A percentile compares a stretch with the other conserved stretches of the same genome.
Evolutionary conservation across 2,888 invertebrate species (phyloP).

Genomic region (Drosophila aldrichi): DNA sequence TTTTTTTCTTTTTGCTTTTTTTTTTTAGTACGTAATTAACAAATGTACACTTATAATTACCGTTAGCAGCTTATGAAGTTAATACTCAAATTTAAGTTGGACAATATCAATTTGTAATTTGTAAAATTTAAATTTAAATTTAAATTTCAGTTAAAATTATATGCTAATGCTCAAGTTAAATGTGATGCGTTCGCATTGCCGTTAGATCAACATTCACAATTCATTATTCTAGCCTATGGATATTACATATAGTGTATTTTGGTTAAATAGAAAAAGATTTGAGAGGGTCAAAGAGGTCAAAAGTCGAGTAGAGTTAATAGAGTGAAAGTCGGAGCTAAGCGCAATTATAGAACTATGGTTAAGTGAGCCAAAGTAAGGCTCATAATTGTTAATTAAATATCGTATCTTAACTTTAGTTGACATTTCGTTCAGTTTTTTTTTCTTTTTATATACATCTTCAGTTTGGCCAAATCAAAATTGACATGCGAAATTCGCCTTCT

Average conservation of each 20-base stretch:
- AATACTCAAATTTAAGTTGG: constrained; percentile 41
- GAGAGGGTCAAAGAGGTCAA: constrained; percentile 31
- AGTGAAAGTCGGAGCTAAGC: constrained; percentile 21
- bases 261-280: constrained; percentile 43
- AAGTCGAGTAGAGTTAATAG: constrained; percentile 33
- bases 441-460: constrained; percentile 38
- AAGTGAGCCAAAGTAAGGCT: constrained; percentile 5
- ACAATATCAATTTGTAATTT: constrained; percentile 35
- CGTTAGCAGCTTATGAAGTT: constrained; percentile 60
- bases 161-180: constrained; percentile 35
- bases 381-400: constrained; percentile 20
- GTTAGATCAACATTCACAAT: constrained; percentile 49
- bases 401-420: constrained; percentile 35
- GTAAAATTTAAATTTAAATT: constrained; percentile 27
- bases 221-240: constrained; percentile 81
- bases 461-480: constrained; percentile 61
- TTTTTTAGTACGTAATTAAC: constrained; percentile 68
- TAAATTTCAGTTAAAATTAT: constrained; percentile 34
- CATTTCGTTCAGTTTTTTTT: constrained; percentile 30
- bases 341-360: constrained; percentile 5
- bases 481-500: constrained; percentile 44
- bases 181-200: constrained; percentile 37
- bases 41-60: constrained; percentile 73
- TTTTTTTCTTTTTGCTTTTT: neutral
- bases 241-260: constrained; percentile 25